Base-by-base conservation (phyloP, 1,140 invertebrate species). In the Sycophila sp. region DNA sequence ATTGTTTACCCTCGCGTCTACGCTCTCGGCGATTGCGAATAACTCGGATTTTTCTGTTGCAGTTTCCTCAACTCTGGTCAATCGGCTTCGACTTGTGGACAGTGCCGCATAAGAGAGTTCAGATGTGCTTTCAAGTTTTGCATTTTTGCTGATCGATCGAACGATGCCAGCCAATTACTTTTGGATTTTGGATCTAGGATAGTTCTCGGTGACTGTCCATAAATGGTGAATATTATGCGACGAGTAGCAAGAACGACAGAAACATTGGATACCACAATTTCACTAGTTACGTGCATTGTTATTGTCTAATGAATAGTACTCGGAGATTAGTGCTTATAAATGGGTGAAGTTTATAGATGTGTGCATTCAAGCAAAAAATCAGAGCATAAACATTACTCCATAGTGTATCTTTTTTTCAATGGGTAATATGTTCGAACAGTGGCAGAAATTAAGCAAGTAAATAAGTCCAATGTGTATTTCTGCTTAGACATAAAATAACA, bases 171-270 rank as follows among this genome's bases (percentile, higher is more conserved):
- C 68, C 45, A 81, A 78, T 68, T 80, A 81, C 59, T 84, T 83
- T 58, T 78, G 80, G 78, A 76, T 84, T 56, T 76, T 84, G 77
- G 82, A 86, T 60, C 78, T 86, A 75, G 83, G 83, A 82, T 86
- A 85, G 77, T 38, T 28, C 53, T 19, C 11, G 15, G 15, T 40
- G 34, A 34, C n/a, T n/a, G n/a, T n/a, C n/a, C n/a, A n/a, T n/a
- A 71, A 69, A 67, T 34, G 59, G 15, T 13, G 24, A 60, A 53
- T 65, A 22, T 7, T n/a, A 60, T 62, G 55, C 38, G 22, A 49
- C 10, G 36, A 68, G 15, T 58, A 10, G n/a, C n/a, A n/a, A n/a
- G n/a, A n/a, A n/a, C n/a, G n/a, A n/a, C n/a, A n/a, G n/a, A n/a
- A n/a, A n/a, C n/a, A n/a, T n/a, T n/a, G n/a, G n/a, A n/a, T n/a